These are phyloP conservation scores for Limnodromus scolopaceus DNA, from an alignment of 2,797 vertebrate genomes.

Conservation along the genomic window DNA sequence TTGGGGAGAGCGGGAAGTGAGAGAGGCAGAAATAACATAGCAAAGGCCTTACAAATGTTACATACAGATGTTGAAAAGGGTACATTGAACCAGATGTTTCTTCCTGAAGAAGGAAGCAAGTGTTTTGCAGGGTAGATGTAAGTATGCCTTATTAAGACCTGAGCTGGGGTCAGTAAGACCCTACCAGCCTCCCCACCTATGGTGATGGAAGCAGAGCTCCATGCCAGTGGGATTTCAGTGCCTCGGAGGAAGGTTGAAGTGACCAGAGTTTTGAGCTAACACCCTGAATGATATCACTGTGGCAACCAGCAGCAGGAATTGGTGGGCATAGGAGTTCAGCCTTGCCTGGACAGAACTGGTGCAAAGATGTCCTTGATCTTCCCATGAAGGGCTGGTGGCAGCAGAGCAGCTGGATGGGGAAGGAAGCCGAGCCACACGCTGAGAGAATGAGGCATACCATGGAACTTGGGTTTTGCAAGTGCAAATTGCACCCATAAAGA, in stretches of 20 bases:
- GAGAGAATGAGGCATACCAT: rapidly evolving
- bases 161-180: not conserved
- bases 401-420: not conserved
- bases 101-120: not conserved
- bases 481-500: not conserved
- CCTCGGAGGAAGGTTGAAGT: rapidly evolving
- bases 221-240: rapidly evolving
- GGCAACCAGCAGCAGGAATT: not conserved
- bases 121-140: not conserved
- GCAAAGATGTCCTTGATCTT: not conserved
- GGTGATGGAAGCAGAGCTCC: not conserved
- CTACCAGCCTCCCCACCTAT: too few relatives aligned
- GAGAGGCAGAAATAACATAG: not conserved
- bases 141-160: not conserved
- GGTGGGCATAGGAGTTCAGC: rapidly evolving
- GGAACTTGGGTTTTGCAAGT: not conserved
- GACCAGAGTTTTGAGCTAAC: not conserved
- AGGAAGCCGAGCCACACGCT: rapidly evolving
- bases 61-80: not conserved
- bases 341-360: not conserved
- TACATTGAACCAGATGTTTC: not conserved
- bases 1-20: not conserved
- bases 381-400: not conserved
- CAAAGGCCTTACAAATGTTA: not conserved
- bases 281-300: not conserved